These are phyloP conservation scores for Drosophila koepferae DNA, from an alignment of 2,888 invertebrate species.

Conservation along the genomic window DNA sequence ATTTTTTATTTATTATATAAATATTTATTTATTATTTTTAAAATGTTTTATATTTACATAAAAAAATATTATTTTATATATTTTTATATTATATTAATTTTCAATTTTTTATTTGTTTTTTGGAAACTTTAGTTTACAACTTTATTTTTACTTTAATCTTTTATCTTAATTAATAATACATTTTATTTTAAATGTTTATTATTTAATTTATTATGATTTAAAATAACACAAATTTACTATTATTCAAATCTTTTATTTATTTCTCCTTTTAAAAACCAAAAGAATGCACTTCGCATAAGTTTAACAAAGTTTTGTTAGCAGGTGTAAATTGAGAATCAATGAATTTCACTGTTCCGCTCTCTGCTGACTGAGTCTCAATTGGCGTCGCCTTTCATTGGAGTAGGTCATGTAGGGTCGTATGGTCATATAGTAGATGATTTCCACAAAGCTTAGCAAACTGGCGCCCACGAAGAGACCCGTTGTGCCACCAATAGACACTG, in stretches of 20 bases:
- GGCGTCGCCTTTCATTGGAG: slow-evolving; percentile 64
- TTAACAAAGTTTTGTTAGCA: not conserved
- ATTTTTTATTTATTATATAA: not conserved
- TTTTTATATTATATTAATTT: not conserved
- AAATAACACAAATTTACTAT: not conserved
- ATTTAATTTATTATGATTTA: no score
- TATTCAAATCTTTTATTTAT: not conserved
- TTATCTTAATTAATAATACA: no score
- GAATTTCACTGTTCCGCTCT: slow-evolving; percentile 9
- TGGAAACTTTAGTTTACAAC: no score
- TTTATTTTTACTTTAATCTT: no score
- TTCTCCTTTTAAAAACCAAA: not conserved
- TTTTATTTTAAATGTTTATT: no score
- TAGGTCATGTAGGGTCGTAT: slow-evolving; percentile 83
- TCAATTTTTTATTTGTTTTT: no score
- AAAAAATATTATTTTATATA: no score
- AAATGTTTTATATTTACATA: not conserved
- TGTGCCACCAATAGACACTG: slow-evolving; percentile 89
- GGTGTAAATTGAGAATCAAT: not conserved
- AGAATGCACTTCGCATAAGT: not conserved
- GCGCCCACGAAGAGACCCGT: slow-evolving; percentile 89
- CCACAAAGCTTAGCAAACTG: slow-evolving; percentile 89
- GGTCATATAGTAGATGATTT: slow-evolving; percentile 87
- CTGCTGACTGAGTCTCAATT: slow-evolving; percentile 34
- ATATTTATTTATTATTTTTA: not conserved